phyloP scores from a whole-genome alignment of 2,888 invertebrate species.

The Melanchra persicariae region DNA sequence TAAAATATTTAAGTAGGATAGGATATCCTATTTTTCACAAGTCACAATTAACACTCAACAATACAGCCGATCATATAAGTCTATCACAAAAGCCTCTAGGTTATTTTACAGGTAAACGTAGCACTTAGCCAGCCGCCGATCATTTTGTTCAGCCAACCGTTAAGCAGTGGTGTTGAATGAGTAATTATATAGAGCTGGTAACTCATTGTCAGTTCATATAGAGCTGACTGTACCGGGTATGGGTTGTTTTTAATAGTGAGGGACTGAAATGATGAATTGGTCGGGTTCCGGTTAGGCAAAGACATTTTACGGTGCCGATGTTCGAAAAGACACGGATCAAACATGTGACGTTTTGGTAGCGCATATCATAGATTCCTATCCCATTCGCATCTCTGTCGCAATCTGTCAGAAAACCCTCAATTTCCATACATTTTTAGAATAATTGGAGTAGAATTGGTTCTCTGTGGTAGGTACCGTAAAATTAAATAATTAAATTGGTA shows the following conservation, averaged over 20 bases:
- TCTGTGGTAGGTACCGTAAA: no score
- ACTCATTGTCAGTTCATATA: slow-evolving; percentile 69
- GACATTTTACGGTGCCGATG: background rate
- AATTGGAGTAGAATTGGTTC: no score
- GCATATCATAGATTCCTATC: no score
- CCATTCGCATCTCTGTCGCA: no score
- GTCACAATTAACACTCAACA: slow-evolving; percentile 26
- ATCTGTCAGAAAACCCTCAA: no score
- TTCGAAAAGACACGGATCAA: background rate
- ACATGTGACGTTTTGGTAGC: no score
- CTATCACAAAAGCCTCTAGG: slow-evolving; percentile 47
- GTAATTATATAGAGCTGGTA: slow-evolving; percentile 73
- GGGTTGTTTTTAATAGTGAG: background rate
- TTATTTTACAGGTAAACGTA: slow-evolving; percentile 53
- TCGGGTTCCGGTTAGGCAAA: background rate
- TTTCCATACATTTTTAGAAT: no score
- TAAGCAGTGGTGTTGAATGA: slow-evolving; percentile 71
- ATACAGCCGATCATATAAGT: slow-evolving; percentile 24
- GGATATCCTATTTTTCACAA: slow-evolving; percentile 6
- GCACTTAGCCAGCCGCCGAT: slow-evolving; percentile 69
- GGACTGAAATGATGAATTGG: background rate
- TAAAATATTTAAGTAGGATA: no score
- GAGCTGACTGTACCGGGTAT: slow-evolving; percentile 16
- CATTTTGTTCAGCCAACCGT: slow-evolving; percentile 76
- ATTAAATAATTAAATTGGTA: no score